Evolutionary conservation across 2,113 vertebrate genomes (phyloP).

Genomic region (Mormyrus lacerda): DNA sequence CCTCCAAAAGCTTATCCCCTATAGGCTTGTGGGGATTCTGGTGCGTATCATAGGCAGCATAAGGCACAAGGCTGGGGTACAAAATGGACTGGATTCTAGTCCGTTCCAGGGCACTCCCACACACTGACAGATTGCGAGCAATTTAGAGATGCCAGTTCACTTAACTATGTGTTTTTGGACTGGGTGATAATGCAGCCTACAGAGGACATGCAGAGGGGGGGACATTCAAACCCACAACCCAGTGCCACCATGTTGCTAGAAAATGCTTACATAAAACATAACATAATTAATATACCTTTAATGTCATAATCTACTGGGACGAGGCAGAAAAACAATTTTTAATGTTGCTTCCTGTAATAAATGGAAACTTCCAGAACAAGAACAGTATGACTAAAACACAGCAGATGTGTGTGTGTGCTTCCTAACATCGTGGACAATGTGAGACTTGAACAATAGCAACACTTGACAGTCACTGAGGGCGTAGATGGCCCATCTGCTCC

Average conservation of each 20-base stretch:
- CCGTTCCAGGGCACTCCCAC: background rate
- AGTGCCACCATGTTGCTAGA: background rate
- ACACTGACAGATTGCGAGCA: background rate
- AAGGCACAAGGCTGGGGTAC: background rate
- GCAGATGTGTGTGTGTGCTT: background rate
- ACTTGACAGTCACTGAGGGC: background rate
- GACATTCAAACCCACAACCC: background rate
- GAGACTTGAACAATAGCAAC: background rate
- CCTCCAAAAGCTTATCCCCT: background rate
- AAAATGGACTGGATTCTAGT: background rate
- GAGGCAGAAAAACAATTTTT: background rate
- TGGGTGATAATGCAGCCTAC: background rate
- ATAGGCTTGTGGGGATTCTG: background rate
- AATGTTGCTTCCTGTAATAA: background rate
- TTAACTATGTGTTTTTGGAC: background rate
- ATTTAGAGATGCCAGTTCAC: background rate
- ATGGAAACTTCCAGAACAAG: background rate
- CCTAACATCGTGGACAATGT: background rate
- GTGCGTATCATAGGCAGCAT: background rate
- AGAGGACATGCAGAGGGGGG: background rate
- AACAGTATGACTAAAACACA: background rate
- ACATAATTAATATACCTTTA: background rate
- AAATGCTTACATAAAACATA: background rate
- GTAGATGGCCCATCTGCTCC: background rate
- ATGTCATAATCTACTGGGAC: background rate